Base-by-base conservation (phyloP, 2,113 vertebrate species). In the Ageneiosus marmoratus region DNA sequence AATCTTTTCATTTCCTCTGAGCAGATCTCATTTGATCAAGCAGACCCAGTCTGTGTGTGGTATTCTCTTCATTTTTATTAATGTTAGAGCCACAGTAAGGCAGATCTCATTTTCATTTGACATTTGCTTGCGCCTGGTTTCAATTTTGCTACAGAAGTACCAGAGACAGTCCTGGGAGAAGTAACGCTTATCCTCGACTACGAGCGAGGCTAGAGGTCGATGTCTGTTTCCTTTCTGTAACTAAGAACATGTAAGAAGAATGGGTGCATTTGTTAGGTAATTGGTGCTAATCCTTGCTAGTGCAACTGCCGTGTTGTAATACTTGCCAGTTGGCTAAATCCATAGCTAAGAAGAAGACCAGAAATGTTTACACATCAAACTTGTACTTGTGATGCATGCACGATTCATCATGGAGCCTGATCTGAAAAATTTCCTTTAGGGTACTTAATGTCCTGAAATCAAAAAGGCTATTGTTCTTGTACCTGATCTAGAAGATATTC, bases 91-190 rank as follows among this genome's bases (percentile, higher is more conserved):
- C 88, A 82, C 87, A 89, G 91, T 89, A 70, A 85, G 53, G 22
- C 90, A 90, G 92, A 93, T 93, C 92, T 94, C 90, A 92, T 93
- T 94, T 94, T 94, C 92, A 94, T 94, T 94, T 94, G 92, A 94
- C 92, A 93, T 94, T 93, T 93, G 44, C 44, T 91, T 86, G 89
- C 93, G 93, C 94, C 94, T 94, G 94, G 90, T 93, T 94, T 92
- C 87, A 92, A 93, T 94, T 92, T 94, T 90, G 89, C 90, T 62
- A 79, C 82, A 87, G 87, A 89, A n/a, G 56, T 41, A 80, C 73
- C 86, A 73, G 53, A 83, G 80, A 77, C 86, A 81, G 82, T 84
- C 67, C 56, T 41, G 80, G 84, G 85, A 84, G 89, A 80, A 83
- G 6, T 16, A 80, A 87, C 85, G 89, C 18, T 84, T 55, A 83